Base-by-base conservation (phyloP, 1,140 invertebrate species). In the Drosophila santomea region DNA sequence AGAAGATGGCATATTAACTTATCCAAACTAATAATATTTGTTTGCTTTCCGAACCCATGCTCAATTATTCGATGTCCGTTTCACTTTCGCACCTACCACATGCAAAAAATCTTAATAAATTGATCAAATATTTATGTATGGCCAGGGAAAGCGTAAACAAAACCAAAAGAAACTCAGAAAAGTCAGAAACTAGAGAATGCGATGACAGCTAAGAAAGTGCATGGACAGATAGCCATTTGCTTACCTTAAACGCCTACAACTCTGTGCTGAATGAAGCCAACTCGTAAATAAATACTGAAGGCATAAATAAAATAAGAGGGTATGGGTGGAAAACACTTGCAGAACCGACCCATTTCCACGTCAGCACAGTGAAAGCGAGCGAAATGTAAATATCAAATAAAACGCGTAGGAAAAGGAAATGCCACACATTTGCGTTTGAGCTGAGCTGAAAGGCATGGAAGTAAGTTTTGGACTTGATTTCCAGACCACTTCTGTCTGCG, bases 271-370 rank as follows among this genome's bases (percentile, higher is more conserved):
- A 48, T 57, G 45, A 71, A 71, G 50, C 44, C 51, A 56, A 50
- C 68, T 71, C 66, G 68, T 71, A 71, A 71, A 71, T 71, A 71
- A 71, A 71, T 71, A 71, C 68, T n/a, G n/a, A 71, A 58, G 36
- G 23, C 66, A 72, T 72, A 72, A 71, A 71, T 68, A 71, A 50
- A 50, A 72, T 38, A 71, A 23, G 25, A 20, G n/a, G 10, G 67
- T 50, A 36, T 28, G 25, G 17, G 38, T 7, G 59, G n/a, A 32
- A 58, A 69, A 25, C 66, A 48, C 36, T 57, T 36, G 5, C 67
- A 69, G 41, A 35, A 20, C 10, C 63, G 41, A 71, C 64, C 68
- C 51, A 71, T 47, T 69, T 69, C n/a, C 64, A 11, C 25, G 15
- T 50, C 11, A 6, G 11, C 36, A 10, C 45, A 43, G 36, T 71